Conservation (phyloP, 1,140 invertebrate species). For the Leguminivora glycinivorella region DNA sequence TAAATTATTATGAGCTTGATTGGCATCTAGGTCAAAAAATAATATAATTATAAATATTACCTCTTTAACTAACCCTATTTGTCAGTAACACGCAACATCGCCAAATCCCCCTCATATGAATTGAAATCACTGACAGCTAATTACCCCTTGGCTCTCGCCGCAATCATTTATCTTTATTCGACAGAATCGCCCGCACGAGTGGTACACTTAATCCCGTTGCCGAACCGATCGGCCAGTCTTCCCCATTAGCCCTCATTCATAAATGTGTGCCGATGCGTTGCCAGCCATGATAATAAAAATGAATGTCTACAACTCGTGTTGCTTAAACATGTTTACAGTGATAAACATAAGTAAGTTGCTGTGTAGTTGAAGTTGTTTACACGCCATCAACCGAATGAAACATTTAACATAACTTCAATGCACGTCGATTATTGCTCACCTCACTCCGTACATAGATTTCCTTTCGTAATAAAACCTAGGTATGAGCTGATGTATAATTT, state of each 20-base stretch:
- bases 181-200: constrained; percentile 58
- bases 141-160: constrained; percentile 7
- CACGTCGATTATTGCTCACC: too few relatives aligned
- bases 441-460: too few relatives aligned
- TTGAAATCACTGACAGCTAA: constrained; percentile 32
- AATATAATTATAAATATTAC: neutral
- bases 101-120: constrained; percentile 50
- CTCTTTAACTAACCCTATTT: constrained; percentile 1
- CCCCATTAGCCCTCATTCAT: constrained; percentile 16
- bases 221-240: constrained; percentile 6
- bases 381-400: too few relatives aligned
- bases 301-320: too few relatives aligned
- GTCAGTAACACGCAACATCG: constrained; percentile 32
- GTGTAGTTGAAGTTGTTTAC: too few relatives aligned
- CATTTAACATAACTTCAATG: too few relatives aligned
- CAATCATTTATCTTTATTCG: constrained; percentile 74
- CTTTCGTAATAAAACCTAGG: too few relatives aligned
- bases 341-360: too few relatives aligned
- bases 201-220: constrained; percentile 55
- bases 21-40: constrained; percentile 31
- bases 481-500: too few relatives aligned
- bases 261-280: neutral
- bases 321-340: too few relatives aligned
- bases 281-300: neutral
- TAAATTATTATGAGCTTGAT: constrained; percentile 16